Base-by-base conservation (phyloP, 2,888 invertebrate species). In the Neoitamus cyanurus region DNA sequence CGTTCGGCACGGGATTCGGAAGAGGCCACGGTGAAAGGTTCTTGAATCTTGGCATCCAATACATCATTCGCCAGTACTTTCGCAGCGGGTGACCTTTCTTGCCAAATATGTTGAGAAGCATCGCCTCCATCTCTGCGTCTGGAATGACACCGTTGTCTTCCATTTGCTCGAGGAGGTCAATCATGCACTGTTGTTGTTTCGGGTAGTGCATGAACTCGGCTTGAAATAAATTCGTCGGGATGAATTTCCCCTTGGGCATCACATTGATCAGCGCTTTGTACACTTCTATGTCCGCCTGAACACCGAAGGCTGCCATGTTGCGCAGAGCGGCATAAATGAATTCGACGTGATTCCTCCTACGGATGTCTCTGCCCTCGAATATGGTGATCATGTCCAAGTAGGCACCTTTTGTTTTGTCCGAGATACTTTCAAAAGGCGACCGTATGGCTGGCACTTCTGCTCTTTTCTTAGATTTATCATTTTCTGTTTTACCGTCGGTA, bases 21-120 rank as follows among this genome's bases (percentile, higher is more conserved):
- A 96, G 90, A 3, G 94, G 94, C 96, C 97, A 98, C 0, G 98
- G 98, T 84, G 96, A 96, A 0, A 96, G 90, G 89, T 98, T 95
- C 89, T 95, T 96, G 89, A 99, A 97, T 90, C 99, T 99, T 0
- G 99, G 98, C 95, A 96, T 95, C 96, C 96, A 96, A 88, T 96
- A 96, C 94, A 95, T 94, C 95, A 96, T 95, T 11, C 96, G 92
- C 95, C 95, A 95, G 88, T 93, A 95, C 88, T 95, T 96, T 84
- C 95, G 92, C 4, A 96, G 89, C 0, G 96, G 95, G 88, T 93
- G 93, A 0, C 96, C 96, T 87, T 94, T 92, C 28, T 92, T 92
- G 0, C 99, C 99, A 91, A 99, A 99, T 75, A 95, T 94, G 88
- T 96, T 96, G 0, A 95, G 88, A 7, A 99, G 91, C 91, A 97